A percentile compares a stretch with the other conserved stretches of the same genome.
phyloP scores from a whole-genome alignment of 2,113 vertebrate species.

The Phylloscopus trochiloides region DNA sequence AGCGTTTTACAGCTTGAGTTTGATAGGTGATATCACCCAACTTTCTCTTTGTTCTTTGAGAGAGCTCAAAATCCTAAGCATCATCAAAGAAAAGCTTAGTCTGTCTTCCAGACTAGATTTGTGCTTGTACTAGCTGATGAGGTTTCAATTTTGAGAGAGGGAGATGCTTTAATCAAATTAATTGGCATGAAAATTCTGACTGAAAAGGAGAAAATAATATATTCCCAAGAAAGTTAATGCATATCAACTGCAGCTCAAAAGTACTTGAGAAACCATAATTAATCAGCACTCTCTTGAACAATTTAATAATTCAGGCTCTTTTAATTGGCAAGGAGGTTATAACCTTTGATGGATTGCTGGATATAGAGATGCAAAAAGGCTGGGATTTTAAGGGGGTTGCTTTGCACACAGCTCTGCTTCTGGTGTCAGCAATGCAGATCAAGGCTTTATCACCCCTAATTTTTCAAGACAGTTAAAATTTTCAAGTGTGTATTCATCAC shows the following conservation, averaged over 20 bases:
- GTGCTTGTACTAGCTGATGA: background rate
- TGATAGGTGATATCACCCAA: background rate
- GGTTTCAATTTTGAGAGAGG: background rate
- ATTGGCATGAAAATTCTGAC: background rate
- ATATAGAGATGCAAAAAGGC: background rate
- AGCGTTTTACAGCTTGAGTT: background rate
- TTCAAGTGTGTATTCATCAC: background rate
- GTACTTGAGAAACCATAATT: slow-evolving; percentile 16
- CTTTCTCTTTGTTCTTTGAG: background rate
- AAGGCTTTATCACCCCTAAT: background rate
- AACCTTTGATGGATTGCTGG: background rate
- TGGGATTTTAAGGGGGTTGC: background rate
- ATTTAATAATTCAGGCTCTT: background rate
- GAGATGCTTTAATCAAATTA: slow-evolving; percentile 25
- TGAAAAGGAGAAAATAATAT: background rate
- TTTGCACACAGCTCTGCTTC: background rate
- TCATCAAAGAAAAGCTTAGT: background rate
- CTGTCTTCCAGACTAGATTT: background rate
- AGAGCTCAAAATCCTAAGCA: background rate
- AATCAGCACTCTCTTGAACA: slow-evolving; percentile 11
- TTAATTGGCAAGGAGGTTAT: slow-evolving; percentile 6
- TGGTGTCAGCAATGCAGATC: background rate
- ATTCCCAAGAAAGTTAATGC: slow-evolving; percentile 1
- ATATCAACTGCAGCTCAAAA: background rate
- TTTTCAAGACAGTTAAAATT: background rate